These are phyloP conservation scores for Synergus laeviventris DNA, from an alignment of 2,888 invertebrate genomes.

Conservation along the genomic window DNA sequence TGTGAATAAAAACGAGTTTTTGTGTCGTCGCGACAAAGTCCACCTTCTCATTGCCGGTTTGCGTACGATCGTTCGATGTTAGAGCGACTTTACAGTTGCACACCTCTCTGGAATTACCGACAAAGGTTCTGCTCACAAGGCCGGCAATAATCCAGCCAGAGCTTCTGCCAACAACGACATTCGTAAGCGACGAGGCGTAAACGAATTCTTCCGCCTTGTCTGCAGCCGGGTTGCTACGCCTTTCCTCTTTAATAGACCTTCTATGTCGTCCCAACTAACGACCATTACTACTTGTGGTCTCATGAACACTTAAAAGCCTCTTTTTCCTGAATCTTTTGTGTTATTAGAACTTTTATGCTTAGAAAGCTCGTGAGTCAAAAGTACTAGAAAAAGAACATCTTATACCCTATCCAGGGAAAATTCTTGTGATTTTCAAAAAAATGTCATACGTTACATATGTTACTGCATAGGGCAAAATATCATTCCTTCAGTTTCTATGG, in stretches of 20 bases:
- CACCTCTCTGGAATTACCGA: slow-evolving; percentile 53
- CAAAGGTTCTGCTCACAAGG: slow-evolving; percentile 64
- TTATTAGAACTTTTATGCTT: not conserved
- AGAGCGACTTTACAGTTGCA: slow-evolving; percentile 45
- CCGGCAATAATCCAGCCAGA: slow-evolving; percentile 64
- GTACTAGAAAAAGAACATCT: not conserved
- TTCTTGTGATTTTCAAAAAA: too few relatives aligned
- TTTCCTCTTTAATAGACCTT: slow-evolving; percentile 12
- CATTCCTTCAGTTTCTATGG: too few relatives aligned
- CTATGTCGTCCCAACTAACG: not conserved
- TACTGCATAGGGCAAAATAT: too few relatives aligned
- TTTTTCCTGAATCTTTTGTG: not conserved
- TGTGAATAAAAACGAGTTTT: slow-evolving; percentile 58
- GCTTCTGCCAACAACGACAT: slow-evolving; percentile 65
- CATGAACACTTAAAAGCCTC: not conserved
- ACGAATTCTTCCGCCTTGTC: slow-evolving; percentile 65
- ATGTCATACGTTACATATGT: too few relatives aligned
- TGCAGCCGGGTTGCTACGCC: slow-evolving; percentile 43
- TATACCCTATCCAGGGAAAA: too few relatives aligned
- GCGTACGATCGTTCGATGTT: slow-evolving; percentile 45
- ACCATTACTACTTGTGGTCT: slow-evolving; percentile 9
- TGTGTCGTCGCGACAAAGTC: slow-evolving; percentile 23
- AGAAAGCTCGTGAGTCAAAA: not conserved
- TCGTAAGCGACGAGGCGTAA: slow-evolving; percentile 65
- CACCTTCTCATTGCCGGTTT: slow-evolving; percentile 23